phyloP scores from a whole-genome alignment of 2,113 vertebrate species.

The Myotis brandtii region DNA sequence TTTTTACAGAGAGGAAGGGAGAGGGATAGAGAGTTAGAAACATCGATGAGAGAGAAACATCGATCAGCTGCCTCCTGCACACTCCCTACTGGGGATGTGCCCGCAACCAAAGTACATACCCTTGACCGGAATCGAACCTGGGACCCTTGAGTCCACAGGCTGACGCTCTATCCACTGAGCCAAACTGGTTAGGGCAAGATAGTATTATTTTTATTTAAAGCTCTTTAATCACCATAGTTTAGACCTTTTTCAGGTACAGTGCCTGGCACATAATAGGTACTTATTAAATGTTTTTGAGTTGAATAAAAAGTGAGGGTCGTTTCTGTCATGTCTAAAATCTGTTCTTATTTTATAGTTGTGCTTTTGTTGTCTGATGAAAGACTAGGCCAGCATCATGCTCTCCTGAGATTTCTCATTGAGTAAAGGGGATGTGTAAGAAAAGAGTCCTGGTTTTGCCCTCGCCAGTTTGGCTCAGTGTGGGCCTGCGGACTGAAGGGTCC shows the following conservation, averaged over 20 bases:
- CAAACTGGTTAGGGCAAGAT: neutral
- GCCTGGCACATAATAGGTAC: neutral
- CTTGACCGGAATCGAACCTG: too few relatives aligned
- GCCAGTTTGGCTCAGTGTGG: too few relatives aligned
- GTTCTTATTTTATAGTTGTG: neutral
- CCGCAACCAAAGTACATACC: too few relatives aligned
- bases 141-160: too few relatives aligned
- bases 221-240: neutral
- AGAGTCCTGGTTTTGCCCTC: neutral
- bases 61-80: too few relatives aligned
- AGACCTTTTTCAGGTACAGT: neutral
- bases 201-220: neutral
- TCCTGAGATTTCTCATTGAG: neutral
- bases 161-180: too few relatives aligned
- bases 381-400: neutral
- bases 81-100: too few relatives aligned
- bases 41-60: too few relatives aligned
- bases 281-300: slow-evolving; percentile 20
- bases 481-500: too few relatives aligned
- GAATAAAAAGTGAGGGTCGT: neutral
- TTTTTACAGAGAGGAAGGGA: too few relatives aligned
- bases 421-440: neutral
- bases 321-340: slow-evolving; percentile 10
- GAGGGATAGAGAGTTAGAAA: too few relatives aligned
- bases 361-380: neutral